These are phyloP conservation scores for Dicranocentrus wangi DNA, from an alignment of 2,888 invertebrate genomes.

Conservation along the genomic window DNA sequence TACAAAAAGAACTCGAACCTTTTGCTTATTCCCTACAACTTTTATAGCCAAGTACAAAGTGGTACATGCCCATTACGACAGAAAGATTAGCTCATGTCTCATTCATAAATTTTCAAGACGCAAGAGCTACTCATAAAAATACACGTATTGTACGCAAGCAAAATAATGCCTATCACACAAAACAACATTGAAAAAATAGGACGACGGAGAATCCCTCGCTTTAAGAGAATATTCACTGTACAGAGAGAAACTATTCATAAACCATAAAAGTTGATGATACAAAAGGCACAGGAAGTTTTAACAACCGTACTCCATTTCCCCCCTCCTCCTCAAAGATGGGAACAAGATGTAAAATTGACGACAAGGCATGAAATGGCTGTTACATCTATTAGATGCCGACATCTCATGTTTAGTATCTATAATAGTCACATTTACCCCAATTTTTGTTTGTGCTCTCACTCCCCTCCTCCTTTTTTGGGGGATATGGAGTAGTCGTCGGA, in stretches of 20 bases:
- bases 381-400: conserved; percentile 27
- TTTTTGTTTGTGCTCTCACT: conserved; percentile 19
- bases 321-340: conserved; percentile 4
- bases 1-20: too few species aligned
- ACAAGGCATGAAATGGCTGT: conserved; percentile 16
- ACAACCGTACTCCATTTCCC: conserved; percentile 18
- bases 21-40: too few species aligned
- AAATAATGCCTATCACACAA: neutral
- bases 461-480: neutral
- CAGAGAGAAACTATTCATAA: conserved; percentile 5
- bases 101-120: conserved; percentile 13
- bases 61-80: neutral
- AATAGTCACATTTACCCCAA: conserved; percentile 30
- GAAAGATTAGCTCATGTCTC: conserved; percentile 24
- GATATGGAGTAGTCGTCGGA: too few species aligned
- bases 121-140: neutral
- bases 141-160: neutral
- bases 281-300: conserved; percentile 13
- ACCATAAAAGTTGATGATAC: conserved; percentile 13
- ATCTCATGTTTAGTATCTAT: conserved; percentile 47
- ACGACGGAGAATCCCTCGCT: neutral
- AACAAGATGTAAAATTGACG: conserved; percentile 37
- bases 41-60: neutral
- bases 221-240: too few species aligned
- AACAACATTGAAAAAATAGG: neutral